A percentile compares a stretch with the other conserved stretches of the same genome.
Conservation (phyloP, 2,797 vertebrate genomes). For the Pangasius macronema region DNA sequence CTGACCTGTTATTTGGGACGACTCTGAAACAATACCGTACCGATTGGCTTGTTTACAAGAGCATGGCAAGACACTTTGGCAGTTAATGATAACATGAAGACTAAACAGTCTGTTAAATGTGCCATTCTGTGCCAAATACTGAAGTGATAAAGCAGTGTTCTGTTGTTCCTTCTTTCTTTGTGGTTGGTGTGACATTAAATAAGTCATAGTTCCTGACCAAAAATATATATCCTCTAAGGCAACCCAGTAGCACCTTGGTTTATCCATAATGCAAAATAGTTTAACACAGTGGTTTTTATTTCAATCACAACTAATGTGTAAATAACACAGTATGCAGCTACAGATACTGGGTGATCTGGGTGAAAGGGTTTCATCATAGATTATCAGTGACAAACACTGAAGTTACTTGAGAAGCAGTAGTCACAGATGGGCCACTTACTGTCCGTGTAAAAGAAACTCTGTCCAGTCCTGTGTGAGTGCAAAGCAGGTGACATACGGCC, state of each 20-base stretch:
- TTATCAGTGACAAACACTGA: constrained; percentile 43
- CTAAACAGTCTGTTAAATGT: constrained; percentile 44
- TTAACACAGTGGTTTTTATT: neutral
- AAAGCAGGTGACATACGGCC: constrained; percentile 55
- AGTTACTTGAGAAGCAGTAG: constrained; percentile 55
- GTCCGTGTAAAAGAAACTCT: constrained; percentile 55
- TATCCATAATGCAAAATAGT: neutral
- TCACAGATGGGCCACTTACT: constrained; percentile 54
- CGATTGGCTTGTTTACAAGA: constrained; percentile 29
- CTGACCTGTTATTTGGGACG: constrained; percentile 39
- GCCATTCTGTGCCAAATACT: constrained; percentile 25
- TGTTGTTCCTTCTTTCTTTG: constrained; percentile 1
- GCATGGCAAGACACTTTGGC: constrained; percentile 24
- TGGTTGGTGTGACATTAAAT: constrained; percentile 25
- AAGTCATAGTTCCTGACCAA: neutral
- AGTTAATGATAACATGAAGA: constrained; percentile 47
- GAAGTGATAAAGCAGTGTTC: constrained; percentile 37
- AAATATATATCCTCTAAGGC: neutral
- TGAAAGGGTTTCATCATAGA: constrained; percentile 39
- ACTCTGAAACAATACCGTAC: constrained; percentile 22
- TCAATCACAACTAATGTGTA: neutral
- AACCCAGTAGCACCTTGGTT: neutral
- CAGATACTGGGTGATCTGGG: neutral
- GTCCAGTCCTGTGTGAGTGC: constrained; percentile 22
- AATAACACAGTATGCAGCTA: neutral